phyloP scores from a whole-genome alignment of 2,797 vertebrate species.

The Stomatorhinus walkeri region DNA sequence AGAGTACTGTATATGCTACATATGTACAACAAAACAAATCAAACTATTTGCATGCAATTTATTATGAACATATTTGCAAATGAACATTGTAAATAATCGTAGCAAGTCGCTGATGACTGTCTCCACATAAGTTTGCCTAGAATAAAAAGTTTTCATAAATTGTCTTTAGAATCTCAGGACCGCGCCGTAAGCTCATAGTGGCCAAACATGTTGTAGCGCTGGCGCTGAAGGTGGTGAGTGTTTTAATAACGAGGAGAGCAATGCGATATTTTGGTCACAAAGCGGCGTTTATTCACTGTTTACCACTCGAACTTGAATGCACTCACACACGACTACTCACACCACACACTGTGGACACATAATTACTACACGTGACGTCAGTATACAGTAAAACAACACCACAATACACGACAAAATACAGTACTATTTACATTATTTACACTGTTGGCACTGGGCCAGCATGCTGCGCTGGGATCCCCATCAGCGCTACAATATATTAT shows the following conservation, averaged over 20 bases:
- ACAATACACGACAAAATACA: not conserved
- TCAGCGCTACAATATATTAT: not conserved
- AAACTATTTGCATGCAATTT: not conserved
- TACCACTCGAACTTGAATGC: not conserved
- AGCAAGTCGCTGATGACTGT: not conserved
- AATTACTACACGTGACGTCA: not conserved
- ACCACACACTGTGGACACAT: not conserved
- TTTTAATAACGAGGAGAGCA: not conserved
- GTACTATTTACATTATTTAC: not conserved
- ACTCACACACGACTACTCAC: not conserved
- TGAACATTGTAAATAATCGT: not conserved
- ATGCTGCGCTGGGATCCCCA: not conserved
- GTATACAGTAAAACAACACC: not conserved
- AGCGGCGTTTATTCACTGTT: not conserved
- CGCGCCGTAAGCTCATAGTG: not conserved
- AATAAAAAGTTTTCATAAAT: not conserved
- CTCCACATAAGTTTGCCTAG: not conserved
- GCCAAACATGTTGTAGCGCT: not conserved
- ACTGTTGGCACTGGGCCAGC: not conserved
- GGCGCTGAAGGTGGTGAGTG: not conserved
- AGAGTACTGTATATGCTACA: not conserved
- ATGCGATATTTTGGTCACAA: not conserved
- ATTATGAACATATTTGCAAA: not conserved
- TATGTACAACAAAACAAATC: not conserved
- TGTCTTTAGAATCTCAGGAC: not conserved